Percentiles rank a stretch among this genome's conserved stretches.
phyloP scores from a whole-genome alignment of 2,113 vertebrate species.

The Sylvia atricapilla region DNA sequence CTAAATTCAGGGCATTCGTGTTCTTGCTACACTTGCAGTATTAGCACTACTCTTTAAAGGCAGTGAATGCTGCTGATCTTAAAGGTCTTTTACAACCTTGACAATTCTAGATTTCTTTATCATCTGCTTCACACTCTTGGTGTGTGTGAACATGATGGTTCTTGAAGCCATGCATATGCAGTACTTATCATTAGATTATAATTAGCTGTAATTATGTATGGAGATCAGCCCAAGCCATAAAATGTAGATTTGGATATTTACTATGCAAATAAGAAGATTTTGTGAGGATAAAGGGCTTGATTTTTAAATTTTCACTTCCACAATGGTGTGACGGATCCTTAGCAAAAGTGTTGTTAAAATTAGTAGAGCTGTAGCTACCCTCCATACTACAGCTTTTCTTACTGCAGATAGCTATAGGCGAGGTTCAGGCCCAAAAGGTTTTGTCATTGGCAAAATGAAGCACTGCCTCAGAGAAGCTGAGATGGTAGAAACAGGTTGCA shows the following conservation, averaged over 20 bases:
- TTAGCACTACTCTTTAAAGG: not conserved
- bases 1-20: not conserved
- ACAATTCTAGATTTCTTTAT: not conserved
- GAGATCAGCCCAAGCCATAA: constrained; percentile 17
- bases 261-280: constrained; percentile 32
- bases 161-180: not conserved
- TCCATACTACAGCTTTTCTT: not conserved
- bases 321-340: not conserved
- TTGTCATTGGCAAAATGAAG: not conserved
- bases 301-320: not conserved
- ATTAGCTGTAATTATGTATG: constrained; percentile 47
- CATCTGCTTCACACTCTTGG: not conserved
- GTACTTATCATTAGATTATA: constrained; percentile 30
- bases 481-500: not conserved
- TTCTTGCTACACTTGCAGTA: not conserved
- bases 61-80: not conserved
- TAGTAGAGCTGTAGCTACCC: not conserved
- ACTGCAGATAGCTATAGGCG: not conserved
- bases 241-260: constrained; percentile 27
- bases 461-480: not conserved
- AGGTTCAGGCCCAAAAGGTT: not conserved
- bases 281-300: not conserved
- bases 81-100: not conserved
- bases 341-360: not conserved
- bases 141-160: not conserved